Evolutionary conservation across 2,888 invertebrate species (phyloP).

Genomic region (Helobdella robusta): DNA sequence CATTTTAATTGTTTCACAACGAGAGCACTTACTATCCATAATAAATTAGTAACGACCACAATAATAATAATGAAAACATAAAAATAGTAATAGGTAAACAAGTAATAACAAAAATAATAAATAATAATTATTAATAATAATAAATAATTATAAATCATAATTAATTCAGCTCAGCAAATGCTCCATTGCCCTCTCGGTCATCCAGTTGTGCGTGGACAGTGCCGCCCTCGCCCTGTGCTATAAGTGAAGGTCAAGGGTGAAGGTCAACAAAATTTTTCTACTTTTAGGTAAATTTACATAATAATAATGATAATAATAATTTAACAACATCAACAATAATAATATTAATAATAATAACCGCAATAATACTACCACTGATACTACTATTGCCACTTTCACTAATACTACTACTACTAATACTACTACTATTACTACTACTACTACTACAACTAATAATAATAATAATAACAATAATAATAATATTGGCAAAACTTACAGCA

Average conservation of each 20-base stretch:
- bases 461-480: no score
- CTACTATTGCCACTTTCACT: not conserved
- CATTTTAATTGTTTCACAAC: no score
- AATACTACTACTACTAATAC: not conserved
- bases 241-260: slow-evolving; percentile 32
- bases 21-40: no score
- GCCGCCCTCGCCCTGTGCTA: slow-evolving; percentile 74
- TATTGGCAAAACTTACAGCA: no score
- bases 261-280: no score
- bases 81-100: not conserved
- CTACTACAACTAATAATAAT: no score
- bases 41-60: no score
- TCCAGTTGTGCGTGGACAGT: slow-evolving; percentile 83
- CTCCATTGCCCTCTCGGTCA: slow-evolving; percentile 81
- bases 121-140: not conserved
- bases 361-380: not conserved
- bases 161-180: slow-evolving; percentile 54
- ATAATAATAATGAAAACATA: not conserved
- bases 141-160: not conserved
- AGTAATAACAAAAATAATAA: not conserved
- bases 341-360: not conserved
- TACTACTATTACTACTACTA: not conserved
- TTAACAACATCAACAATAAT: not conserved
- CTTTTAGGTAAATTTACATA: no score
- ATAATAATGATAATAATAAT: no score